A percentile compares a stretch with the other conserved stretches of the same genome.
These are phyloP conservation scores for Eulithis prunata DNA, from an alignment of 2,888 invertebrate species.

Conservation along the genomic window DNA sequence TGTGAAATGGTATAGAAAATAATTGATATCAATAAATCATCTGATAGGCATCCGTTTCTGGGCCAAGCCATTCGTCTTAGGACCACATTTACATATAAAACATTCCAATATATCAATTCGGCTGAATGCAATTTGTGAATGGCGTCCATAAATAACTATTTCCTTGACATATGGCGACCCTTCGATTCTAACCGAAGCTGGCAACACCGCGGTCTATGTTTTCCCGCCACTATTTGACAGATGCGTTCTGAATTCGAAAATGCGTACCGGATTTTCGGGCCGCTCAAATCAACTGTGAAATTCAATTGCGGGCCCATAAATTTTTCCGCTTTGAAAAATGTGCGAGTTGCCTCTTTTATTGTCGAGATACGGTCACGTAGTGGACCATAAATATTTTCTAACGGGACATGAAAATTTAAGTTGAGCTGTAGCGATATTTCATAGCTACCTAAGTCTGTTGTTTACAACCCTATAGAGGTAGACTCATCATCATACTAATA, in stretches of 20 bases:
- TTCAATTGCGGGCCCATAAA: slow-evolving; percentile 80
- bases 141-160: slow-evolving; percentile 81
- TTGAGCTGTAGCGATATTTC: slow-evolving; percentile 15
- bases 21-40: slow-evolving; percentile 62
- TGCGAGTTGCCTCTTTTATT: slow-evolving; percentile 53
- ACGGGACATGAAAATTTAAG: slow-evolving; percentile 30
- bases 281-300: slow-evolving; percentile 81
- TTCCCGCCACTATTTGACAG: slow-evolving; percentile 79
- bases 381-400: slow-evolving; percentile 40
- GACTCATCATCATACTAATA: too few species aligned
- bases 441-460: neutral
- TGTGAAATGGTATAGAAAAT: slow-evolving; percentile 17
- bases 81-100: slow-evolving; percentile 82
- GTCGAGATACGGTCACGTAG: slow-evolving; percentile 43
- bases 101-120: slow-evolving; percentile 82
- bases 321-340: slow-evolving; percentile 73
- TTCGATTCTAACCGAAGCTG: slow-evolving; percentile 54
- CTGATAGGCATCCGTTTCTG: slow-evolving; percentile 67
- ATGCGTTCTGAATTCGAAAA: slow-evolving; percentile 75
- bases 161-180: slow-evolving; percentile 81
- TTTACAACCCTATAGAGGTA: neutral
- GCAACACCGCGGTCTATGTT: slow-evolving; percentile 66
- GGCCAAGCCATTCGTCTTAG: slow-evolving; percentile 76
- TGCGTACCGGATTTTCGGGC: slow-evolving; percentile 71
- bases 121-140: slow-evolving; percentile 83